Evolutionary conservation across 53 echinoderm and acorn worm genomes (phyloP).

Genomic region (Stichopus horrens): DNA sequence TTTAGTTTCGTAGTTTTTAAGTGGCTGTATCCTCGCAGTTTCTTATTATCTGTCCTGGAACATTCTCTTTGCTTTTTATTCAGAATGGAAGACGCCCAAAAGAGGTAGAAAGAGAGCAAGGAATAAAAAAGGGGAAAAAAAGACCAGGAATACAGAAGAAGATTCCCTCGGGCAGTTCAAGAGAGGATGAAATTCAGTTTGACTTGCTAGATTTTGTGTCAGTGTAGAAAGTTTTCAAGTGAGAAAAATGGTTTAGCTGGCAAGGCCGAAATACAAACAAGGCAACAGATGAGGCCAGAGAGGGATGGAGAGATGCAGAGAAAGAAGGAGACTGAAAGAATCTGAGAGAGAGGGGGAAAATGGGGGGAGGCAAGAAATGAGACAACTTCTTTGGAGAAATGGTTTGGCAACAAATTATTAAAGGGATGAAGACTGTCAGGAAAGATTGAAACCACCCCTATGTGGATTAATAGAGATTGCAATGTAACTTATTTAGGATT

Average conservation of each 20-base stretch:
- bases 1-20: neutral
- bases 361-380: neutral
- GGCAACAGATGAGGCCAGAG: neutral
- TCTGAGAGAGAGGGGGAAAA: neutral
- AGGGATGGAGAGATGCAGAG: neutral
- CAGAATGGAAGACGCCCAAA: neutral
- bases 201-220: neutral
- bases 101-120: neutral
- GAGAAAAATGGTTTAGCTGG: neutral
- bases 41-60: neutral
- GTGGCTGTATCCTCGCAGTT: neutral
- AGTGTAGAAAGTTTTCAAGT: neutral
- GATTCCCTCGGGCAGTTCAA: neutral
- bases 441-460: too few species aligned
- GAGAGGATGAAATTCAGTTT: neutral
- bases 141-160: neutral
- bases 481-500: too few species aligned
- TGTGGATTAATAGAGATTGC: too few species aligned
- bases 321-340: neutral
- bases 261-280: slow-evolving; percentile 14
- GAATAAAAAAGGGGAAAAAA: neutral
- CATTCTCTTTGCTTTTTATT: neutral
- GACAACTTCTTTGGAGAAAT: too few species aligned
- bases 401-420: too few species aligned
- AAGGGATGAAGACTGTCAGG: too few species aligned